Base-by-base conservation (phyloP, 1,140 invertebrate genomes). In the Arion vulgaris region DNA sequence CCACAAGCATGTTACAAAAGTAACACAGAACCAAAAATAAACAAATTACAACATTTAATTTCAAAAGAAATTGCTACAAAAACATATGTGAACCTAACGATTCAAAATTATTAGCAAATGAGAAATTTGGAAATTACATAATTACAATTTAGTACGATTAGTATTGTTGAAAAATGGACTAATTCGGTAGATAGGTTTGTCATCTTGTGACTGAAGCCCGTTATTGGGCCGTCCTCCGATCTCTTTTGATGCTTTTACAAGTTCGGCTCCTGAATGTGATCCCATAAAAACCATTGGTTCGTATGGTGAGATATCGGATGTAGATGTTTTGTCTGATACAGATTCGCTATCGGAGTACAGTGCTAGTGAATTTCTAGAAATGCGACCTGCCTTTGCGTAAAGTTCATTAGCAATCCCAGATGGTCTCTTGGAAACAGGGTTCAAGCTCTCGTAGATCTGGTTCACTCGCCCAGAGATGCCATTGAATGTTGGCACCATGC, bases 331-430 rank as follows among this genome's bases (percentile, higher is more conserved):
- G 73, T 45, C 45, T 9, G 71, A 72, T n/a, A 13, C 71, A 39
- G 73, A 49, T 34, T 75, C 73, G 13, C 73, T 45, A 53, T 75
- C 73, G 26, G 73, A 75, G 23, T 75, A 26, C 73, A 49, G 45
- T 2, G 19, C 39, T 1, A 11, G 38, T 19, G 17, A 66, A 32
- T 66, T 66, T 34, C n/a, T 66, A 11, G 62, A 34, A 1, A 17
- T 7, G 32, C 11, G 62, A 32, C 62, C 19, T 32, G 62, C 28
- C 28, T 32, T 66, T 2, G 62, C 11, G 28, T 66, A 66, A 13
- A 32, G n/a, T 0, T 32, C n/a, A 66, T 32, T 11, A 5, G 39
- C 13, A n/a, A 23, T 28, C 41, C 9, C 13, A 4, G 38, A 4
- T 9, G 28, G 26, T 51, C 45, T 53, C 11, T 28, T 17, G 5